Evolutionary conservation across 2,113 vertebrate genomes (phyloP).

Genomic region (Cinclus cinclus): DNA sequence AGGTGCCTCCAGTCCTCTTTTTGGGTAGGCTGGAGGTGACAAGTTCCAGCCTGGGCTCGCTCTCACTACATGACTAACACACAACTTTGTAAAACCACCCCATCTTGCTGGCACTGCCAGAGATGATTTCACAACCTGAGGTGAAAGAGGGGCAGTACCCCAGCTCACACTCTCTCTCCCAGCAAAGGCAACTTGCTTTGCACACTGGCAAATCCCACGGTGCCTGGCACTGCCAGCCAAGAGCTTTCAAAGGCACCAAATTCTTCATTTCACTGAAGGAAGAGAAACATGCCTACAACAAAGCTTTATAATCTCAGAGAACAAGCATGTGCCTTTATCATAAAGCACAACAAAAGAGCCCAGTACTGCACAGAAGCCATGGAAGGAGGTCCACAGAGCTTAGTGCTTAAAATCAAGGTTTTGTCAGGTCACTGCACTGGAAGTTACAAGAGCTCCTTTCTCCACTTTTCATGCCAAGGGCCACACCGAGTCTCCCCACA

Average conservation of each 20-base stretch:
- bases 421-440: neutral
- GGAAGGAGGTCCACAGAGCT: neutral
- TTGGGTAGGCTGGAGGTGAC: neutral
- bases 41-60: neutral
- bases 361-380: neutral
- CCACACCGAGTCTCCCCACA: neutral
- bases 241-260: neutral
- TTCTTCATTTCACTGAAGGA: neutral
- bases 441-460: neutral
- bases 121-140: neutral
- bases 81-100: neutral
- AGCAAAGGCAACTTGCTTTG: neutral
- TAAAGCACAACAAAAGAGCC: neutral
- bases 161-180: neutral
- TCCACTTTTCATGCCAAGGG: neutral
- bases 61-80: fast-evolving
- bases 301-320: neutral
- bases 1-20: neutral
- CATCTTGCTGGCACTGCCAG: neutral
- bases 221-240: neutral
- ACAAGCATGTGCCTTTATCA: neutral
- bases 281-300: fast-evolving
- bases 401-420: neutral
- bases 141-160: neutral
- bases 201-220: neutral